A percentile compares a stretch with the other conserved stretches of the same genome.
Evolutionary conservation across 2,113 vertebrate species (phyloP).

Genomic region (Copsychus sechellarum): DNA sequence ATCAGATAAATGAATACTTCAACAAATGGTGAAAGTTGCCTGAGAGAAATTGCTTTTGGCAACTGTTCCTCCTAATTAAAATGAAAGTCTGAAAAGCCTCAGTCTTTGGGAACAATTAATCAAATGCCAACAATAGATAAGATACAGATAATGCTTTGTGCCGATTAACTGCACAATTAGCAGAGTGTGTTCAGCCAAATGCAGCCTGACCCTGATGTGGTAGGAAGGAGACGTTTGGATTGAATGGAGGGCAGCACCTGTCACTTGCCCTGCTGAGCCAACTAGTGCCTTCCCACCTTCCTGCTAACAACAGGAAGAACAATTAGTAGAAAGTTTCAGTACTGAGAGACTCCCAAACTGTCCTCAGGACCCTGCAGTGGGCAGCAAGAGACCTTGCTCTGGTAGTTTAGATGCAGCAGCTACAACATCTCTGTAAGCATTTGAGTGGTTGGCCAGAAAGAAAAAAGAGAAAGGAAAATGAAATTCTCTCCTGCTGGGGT

Average conservation of each 20-base stretch:
- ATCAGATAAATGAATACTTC: constrained; percentile 22
- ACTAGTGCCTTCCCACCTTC: neutral
- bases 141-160: constrained; percentile 30
- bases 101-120: constrained; percentile 38
- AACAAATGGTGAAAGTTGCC: neutral
- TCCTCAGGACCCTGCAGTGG: neutral
- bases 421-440: neutral
- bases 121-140: constrained; percentile 27
- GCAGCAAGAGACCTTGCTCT: neutral
- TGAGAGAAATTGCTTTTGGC: constrained; percentile 26
- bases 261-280: neutral
- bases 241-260: neutral
- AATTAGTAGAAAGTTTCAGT: neutral
- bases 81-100: neutral
- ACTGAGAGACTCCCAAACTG: neutral
- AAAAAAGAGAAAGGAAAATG: neutral
- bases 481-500: neutral
- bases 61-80: constrained; percentile 42
- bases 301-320: neutral
- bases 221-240: neutral
- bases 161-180: neutral
- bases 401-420: neutral
- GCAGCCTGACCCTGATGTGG: neutral
- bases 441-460: neutral
- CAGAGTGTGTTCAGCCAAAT: neutral